phyloP scores from a whole-genome alignment of 2,888 invertebrate genomes.

The Drosophila monieri region DNA sequence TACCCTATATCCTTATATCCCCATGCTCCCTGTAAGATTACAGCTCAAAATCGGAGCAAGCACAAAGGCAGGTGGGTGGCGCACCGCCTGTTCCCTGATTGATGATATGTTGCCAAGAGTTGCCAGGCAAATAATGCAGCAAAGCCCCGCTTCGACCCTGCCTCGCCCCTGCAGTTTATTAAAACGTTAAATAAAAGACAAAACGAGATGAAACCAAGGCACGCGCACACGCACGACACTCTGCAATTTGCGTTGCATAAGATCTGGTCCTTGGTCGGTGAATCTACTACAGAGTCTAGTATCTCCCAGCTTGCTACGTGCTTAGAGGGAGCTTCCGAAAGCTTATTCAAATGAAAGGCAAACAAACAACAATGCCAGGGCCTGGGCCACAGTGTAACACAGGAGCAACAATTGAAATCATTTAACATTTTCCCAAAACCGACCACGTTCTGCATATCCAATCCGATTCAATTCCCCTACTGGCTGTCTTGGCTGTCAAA shows the following conservation, averaged over 20 bases:
- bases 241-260: conserved; percentile 43
- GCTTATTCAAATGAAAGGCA: conserved; percentile 46
- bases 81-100: conserved; percentile 53
- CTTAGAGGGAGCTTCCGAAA: conserved; percentile 30
- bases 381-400: background rate
- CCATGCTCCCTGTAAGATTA: conserved; percentile 15
- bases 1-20: background rate
- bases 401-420: conserved; percentile 52
- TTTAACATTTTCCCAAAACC: conserved; percentile 55
- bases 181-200: conserved; percentile 51
- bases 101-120: conserved; percentile 57
- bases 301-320: conserved; percentile 19
- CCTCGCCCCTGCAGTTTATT: conserved; percentile 38
- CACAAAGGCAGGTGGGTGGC: background rate
- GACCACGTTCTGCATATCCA: conserved; percentile 3
- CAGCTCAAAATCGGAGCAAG: conserved; percentile 8
- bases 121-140: conserved; percentile 54
- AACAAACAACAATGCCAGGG: conserved; percentile 21
- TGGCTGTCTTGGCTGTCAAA: background rate
- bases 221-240: conserved; percentile 41
- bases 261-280: conserved; percentile 12
- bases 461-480: background rate
- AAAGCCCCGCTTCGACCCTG: conserved; percentile 9
- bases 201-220: conserved; percentile 35
- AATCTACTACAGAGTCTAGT: conserved; percentile 4